Evolutionary conservation across 1,140 invertebrate genomes (phyloP), one percentile per base, ranked within the genome.

Genomic region (Rhagoletis pomonella): DNA sequence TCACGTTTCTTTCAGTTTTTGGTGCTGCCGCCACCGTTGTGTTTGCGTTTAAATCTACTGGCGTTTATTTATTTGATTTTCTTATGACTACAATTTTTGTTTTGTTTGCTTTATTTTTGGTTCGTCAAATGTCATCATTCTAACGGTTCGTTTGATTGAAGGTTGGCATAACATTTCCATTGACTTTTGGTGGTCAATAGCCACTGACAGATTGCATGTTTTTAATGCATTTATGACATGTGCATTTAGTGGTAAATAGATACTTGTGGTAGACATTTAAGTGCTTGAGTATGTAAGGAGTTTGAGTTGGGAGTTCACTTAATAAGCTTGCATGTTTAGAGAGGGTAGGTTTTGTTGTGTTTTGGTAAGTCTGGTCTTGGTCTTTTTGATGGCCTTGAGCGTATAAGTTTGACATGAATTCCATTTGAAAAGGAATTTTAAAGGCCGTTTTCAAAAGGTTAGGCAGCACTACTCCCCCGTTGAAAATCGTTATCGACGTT

Each of bases 61-160:
- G n/a, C 7, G 42, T 73, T 17, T 73, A 47, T 73, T 47, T 42
- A 10, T 4, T 29, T 67, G 12, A 29, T 29, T 67, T 39, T 67
- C 65, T 10, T 29, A 10, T 67, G 0, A 42, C 58, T 67, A 67
- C 12, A 29, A 47, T 47, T 77, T 14, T 77, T 81, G 73, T 81
- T 55, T 19, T 67, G 29, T 29, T 67, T 4, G 4, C 10, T 55
- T 9, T 81, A 19, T 50, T 19, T n/a, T 50, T 6, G 73, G 50
- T 81, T 50, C 44, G 73, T 81, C 73, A 81, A 81, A 81, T 81
- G 73, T 81, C 73, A 81, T 81, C 50, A 58, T 81, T 81, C n/a
- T 81, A 81, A 81, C 73, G 73, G 73, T 81, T 81, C 19, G 47
- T 47, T 55, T 81, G 50, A 55, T 81, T 81, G 73, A 81, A 81